A percentile compares a stretch with the other conserved stretches of the same genome.
Conservation (phyloP, 2,888 invertebrate species). For the Lepidonotus clava region DNA sequence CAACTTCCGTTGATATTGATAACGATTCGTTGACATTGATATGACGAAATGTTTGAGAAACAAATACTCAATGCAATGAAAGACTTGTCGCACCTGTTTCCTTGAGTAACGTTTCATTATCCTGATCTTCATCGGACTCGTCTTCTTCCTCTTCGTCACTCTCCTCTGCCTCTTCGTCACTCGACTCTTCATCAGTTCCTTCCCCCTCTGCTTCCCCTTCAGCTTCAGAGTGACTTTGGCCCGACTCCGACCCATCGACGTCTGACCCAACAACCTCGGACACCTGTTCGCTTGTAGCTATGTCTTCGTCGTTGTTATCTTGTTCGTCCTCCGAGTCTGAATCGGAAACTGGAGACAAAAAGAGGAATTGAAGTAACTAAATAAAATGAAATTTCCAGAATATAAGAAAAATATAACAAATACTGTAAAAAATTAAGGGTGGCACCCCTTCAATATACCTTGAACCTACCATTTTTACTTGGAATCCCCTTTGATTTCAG, state of each 20-base stretch:
- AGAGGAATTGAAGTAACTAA: no score
- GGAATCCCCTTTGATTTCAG: no score
- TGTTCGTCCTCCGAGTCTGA: conserved; percentile 21
- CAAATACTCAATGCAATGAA: no score
- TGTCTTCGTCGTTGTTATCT: conserved; percentile 6
- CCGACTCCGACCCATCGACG: conserved; percentile 36
- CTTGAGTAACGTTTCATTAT: conserved; percentile 39
- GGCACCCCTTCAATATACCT: background rate
- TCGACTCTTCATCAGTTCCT: background rate
- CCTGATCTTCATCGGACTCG: background rate
- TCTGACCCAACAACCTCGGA: conserved; percentile 52
- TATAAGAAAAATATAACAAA: no score
- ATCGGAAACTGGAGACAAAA: background rate
- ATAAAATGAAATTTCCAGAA: no score
- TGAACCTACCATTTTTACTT: background rate
- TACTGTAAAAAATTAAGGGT: no score
- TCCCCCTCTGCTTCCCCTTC: background rate
- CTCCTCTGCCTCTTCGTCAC: conserved; percentile 53
- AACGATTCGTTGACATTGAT: no score
- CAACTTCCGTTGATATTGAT: no score
- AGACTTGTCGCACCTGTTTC: conserved; percentile 43
- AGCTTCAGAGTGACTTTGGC: no score
- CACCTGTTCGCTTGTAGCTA: no score
- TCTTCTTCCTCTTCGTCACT: conserved; percentile 52
- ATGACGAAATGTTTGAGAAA: no score